These are phyloP conservation scores for Theocolax elegans DNA, from an alignment of 1,140 invertebrate species.

Conservation along the genomic window DNA sequence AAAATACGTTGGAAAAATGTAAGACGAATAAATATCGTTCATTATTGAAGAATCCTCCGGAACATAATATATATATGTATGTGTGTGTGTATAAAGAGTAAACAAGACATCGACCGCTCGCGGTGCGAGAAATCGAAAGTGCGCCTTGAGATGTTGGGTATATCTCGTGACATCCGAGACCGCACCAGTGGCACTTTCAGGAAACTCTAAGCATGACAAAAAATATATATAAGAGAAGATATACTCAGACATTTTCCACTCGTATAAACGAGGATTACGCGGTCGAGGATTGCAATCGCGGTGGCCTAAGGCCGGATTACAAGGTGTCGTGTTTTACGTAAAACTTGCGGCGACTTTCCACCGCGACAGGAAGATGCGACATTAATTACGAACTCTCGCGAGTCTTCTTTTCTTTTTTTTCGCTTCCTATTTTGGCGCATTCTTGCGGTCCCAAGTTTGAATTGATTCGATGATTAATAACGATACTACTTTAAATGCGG, in stretches of 20 bases:
- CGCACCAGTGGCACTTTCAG: neutral
- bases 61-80: too few relatives aligned
- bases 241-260: neutral
- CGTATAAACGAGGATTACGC: neutral
- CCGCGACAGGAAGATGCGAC: neutral
- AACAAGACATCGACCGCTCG: constrained; percentile 4
- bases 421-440: neutral
- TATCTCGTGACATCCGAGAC: constrained; percentile 6
- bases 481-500: neutral
- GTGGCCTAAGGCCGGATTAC: neutral
- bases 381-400: too few relatives aligned
- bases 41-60: too few relatives aligned
- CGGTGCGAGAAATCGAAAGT: constrained; percentile 9
- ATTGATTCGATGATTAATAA: neutral
- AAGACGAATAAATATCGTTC: too few relatives aligned
- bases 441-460: neutral
- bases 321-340: neutral
- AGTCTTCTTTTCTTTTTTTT: neutral
- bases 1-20: too few relatives aligned
- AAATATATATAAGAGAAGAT: neutral
- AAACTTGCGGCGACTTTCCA: too few relatives aligned
- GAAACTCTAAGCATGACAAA: neutral
- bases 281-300: neutral
- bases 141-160: too few relatives aligned
- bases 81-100: too few relatives aligned